These are phyloP conservation scores for Epinephelus fuscoguttatus DNA, from an alignment of 2,113 vertebrate species.

Conservation along the genomic window DNA sequence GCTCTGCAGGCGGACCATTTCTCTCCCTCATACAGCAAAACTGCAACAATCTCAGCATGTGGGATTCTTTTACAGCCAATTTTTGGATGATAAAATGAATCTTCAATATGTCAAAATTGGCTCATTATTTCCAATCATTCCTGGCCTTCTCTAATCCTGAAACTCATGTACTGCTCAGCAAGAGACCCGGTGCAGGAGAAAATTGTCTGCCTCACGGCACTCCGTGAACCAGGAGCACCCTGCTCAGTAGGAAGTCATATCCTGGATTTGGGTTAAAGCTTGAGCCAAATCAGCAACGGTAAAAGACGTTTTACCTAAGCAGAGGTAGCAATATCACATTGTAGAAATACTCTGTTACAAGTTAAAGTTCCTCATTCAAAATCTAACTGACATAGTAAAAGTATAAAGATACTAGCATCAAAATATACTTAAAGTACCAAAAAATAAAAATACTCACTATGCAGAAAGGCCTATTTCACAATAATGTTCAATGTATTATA, in stretches of 20 bases:
- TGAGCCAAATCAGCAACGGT: neutral
- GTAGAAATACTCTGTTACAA: neutral
- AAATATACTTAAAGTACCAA: neutral
- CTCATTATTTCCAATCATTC: constrained; percentile 16
- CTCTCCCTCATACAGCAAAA: constrained; percentile 2
- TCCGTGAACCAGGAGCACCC: neutral
- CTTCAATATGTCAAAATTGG: constrained; percentile 21
- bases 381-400: neutral
- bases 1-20: constrained; percentile 27
- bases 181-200: constrained; percentile 4
- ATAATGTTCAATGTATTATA: neutral
- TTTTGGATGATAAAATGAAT: constrained; percentile 30
- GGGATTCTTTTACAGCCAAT: neutral
- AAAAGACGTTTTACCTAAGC: neutral
- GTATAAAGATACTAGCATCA: neutral
- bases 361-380: neutral
- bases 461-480: neutral
- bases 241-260: neutral
- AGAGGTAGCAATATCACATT: neutral
- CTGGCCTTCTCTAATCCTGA: neutral
- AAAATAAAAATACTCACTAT: no score
- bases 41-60: constrained; percentile 20
- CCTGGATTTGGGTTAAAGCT: neutral
- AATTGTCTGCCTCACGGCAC: neutral
- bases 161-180: neutral